Evolutionary conservation across 2,113 vertebrate genomes (phyloP).

Genomic region (Thymallus thymallus): DNA sequence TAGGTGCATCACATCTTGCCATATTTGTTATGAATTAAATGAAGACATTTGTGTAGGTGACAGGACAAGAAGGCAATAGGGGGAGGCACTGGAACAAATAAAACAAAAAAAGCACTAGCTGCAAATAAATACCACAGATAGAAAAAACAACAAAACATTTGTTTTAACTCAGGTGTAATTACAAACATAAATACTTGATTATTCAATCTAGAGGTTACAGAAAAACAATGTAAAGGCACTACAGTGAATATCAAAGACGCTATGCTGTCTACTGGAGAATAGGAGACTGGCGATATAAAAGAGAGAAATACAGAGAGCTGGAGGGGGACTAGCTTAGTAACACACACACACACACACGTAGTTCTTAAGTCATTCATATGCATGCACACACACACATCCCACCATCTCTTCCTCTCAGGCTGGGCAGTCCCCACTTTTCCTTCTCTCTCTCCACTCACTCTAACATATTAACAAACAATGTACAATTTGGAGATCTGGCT

Average conservation of each 20-base stretch:
- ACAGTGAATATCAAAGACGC: conserved; percentile 62
- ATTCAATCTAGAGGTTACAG: conserved; percentile 73
- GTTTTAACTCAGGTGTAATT: conserved; percentile 72
- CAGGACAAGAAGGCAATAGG: conserved; percentile 24
- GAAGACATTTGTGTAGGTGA: conserved; percentile 4
- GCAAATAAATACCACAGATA: conserved; percentile 82
- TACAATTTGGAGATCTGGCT: conserved; percentile 63
- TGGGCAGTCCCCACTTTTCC: conserved; percentile 37
- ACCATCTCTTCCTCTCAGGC: conserved; percentile 35
- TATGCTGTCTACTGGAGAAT: conserved; percentile 58
- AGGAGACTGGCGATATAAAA: conserved; percentile 32
- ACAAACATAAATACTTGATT: conserved; percentile 80
- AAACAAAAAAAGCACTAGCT: conserved; percentile 65
- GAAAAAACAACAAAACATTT: conserved; percentile 73
- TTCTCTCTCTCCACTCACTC: conserved; percentile 57
- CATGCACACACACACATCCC: conserved; percentile 19
- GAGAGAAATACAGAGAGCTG: conserved; percentile 41
- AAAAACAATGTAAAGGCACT: conserved; percentile 48
- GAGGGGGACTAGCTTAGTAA: conserved; percentile 38
- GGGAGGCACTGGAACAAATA: conserved; percentile 21
- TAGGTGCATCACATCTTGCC: conserved; percentile 27
- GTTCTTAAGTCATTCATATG: conserved; percentile 5
- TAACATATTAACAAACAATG: conserved; percentile 75
- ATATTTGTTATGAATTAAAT: conserved; percentile 23
- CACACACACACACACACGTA: conserved; percentile 20